phyloP scores from a whole-genome alignment of 2,113 vertebrate genomes.

The Neomonachus schauinslandi region DNA sequence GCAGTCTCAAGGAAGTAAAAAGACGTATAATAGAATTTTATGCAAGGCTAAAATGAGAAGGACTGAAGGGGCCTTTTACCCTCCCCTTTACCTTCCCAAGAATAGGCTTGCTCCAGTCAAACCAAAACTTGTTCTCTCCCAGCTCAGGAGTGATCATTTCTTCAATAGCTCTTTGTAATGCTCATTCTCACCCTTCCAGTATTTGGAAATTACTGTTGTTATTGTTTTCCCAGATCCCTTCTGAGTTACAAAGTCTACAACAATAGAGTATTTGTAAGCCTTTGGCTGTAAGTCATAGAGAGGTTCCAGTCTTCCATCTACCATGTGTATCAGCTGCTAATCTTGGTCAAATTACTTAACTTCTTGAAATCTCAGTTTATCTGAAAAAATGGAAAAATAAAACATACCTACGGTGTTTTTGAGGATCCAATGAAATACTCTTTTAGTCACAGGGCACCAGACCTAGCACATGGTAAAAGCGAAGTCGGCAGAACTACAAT shows the following conservation, averaged over 20 bases:
- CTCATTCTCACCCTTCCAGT: background rate
- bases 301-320: background rate
- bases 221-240: background rate
- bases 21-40: background rate
- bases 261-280: background rate
- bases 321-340: background rate
- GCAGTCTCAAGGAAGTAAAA: background rate
- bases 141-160: background rate
- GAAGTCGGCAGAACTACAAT: background rate
- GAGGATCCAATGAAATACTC: background rate
- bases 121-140: background rate
- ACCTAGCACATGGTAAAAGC: background rate
- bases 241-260: background rate
- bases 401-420: background rate
- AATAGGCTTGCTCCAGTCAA: background rate
- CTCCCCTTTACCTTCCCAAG: background rate
- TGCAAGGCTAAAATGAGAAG: background rate
- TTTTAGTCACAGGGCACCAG: background rate
- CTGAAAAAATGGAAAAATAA: background rate
- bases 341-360: background rate
- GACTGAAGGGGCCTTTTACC: background rate
- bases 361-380: background rate
- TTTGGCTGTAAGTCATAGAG: background rate
- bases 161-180: background rate
- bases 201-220: background rate